Evolutionary conservation across 2,888 invertebrate species (phyloP).

Genomic region (Sinelater perroti): DNA sequence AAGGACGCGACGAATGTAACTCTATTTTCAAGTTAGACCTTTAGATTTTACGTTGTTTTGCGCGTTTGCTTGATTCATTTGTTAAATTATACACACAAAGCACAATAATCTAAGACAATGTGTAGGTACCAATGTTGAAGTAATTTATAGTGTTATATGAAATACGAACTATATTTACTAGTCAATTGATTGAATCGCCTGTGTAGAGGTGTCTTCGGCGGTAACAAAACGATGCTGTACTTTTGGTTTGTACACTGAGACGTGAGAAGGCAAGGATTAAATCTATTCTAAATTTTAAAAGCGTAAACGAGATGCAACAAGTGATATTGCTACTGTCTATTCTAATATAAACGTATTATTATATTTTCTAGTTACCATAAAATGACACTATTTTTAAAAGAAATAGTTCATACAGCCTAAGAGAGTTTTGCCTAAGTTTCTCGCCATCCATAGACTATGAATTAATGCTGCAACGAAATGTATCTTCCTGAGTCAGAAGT

Average conservation of each 20-base stretch:
- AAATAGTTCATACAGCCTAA: too few relatives aligned
- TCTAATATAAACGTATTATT: slow-evolving; percentile 27
- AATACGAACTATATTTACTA: slow-evolving; percentile 54
- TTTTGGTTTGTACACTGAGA: slow-evolving; percentile 22
- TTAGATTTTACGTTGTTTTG: slow-evolving; percentile 19
- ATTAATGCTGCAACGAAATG: too few relatives aligned
- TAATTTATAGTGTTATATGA: slow-evolving; percentile 51
- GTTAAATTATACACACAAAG: slow-evolving; percentile 44
- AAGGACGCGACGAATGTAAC: slow-evolving; percentile 16
- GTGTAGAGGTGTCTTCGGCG: slow-evolving; percentile 46
- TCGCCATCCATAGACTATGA: too few relatives aligned
- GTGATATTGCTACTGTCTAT: slow-evolving; percentile 30
- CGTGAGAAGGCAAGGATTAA: slow-evolving; percentile 27
- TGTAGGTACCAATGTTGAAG: slow-evolving; percentile 55
- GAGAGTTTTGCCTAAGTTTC: too few relatives aligned
- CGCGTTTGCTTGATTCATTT: slow-evolving; percentile 33
- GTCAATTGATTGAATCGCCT: slow-evolving; percentile 56
- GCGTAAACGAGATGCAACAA: slow-evolving; percentile 28
- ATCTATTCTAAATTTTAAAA: slow-evolving; percentile 33
- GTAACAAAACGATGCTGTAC: slow-evolving; percentile 37
- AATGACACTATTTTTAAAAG: slow-evolving; percentile 32
- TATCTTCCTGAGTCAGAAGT: too few relatives aligned
- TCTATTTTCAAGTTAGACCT: slow-evolving; percentile 24
- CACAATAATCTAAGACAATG: slow-evolving; percentile 62
- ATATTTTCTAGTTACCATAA: slow-evolving; percentile 35